Conservation (phyloP, 1,140 invertebrate species). For the Psilanteris sp. region DNA sequence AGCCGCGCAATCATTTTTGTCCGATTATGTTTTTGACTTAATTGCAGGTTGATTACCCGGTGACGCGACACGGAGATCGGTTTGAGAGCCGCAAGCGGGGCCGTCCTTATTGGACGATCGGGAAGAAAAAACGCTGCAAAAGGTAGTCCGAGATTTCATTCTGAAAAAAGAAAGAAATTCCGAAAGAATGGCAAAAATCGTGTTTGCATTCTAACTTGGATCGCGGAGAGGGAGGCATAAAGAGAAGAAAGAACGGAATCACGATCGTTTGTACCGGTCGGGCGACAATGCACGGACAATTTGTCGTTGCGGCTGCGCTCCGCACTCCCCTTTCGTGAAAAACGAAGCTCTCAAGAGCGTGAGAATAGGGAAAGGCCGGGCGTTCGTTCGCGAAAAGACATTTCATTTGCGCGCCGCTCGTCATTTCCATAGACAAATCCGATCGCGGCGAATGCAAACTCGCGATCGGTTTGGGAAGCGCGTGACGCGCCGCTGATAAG, state of each 20-base stretch:
- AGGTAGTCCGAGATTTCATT: constrained; percentile 54
- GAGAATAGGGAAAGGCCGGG: constrained; percentile 58
- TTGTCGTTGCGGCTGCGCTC: constrained; percentile 60
- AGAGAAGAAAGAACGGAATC: constrained; percentile 57
- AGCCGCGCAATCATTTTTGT: no score
- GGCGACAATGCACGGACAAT: constrained; percentile 70
- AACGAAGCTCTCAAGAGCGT: constrained; percentile 61
- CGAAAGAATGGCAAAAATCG: constrained; percentile 59
- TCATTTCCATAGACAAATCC: constrained; percentile 30
- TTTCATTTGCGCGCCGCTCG: constrained; percentile 35
- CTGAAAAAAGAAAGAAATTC: constrained; percentile 51
- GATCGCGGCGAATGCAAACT: constrained; percentile 12
- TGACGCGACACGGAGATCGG: not conserved
- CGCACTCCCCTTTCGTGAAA: constrained; percentile 54
- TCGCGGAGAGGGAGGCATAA: constrained; percentile 44
- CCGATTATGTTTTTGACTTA: not conserved
- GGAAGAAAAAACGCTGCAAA: constrained; percentile 38
- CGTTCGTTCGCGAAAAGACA: constrained; percentile 36
- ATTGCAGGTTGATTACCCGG: not conserved
- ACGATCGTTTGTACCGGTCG: constrained; percentile 66
- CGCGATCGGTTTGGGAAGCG: no score
- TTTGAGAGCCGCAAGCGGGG: constrained; percentile 61
- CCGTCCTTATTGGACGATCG: constrained; percentile 37
- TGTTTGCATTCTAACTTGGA: constrained; percentile 54
- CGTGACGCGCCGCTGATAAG: no score